Evolutionary conservation across 2,113 vertebrate species (phyloP), one percentile per base, ranked within the genome.

Genomic region (Sphyrna mokarran): DNA sequence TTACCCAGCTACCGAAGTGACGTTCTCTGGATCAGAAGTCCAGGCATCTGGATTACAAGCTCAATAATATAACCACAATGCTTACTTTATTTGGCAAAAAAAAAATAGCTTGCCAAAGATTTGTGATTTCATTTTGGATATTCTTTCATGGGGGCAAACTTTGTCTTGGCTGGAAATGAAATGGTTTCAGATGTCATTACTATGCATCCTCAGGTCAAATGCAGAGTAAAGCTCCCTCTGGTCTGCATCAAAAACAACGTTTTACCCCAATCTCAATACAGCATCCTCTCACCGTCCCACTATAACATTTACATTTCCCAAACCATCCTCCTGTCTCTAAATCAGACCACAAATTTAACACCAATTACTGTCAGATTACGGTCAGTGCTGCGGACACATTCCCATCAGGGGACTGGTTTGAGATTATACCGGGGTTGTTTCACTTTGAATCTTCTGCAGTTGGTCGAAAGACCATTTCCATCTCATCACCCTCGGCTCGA

Each of bases 351-450:
- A 8, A 69, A 69, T 94, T 70, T 68, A 94, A 94, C 37, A 43
- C 61, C 66, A 69, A 43, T 94, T 94, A 69, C 66, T 94, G 63
- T 94, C 63, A 94, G 63, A 90, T 90, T 61, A 90, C 29, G 63
- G 54, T 61, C 54, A 33, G 54, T 26, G 91, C 91, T 70, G n/a
- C 68, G 91, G 66, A 43, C 37, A 23, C 20, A 10, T 63, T 26
- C 22, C 91, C 66, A 68, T 22, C n/a, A 43, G 63, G 91, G 66
- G 43, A 26, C 43, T 94, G 91, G n/a, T 37, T 69, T 94, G 37
- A 40, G 63, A 68, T 23, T 68, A 63, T 40, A 22, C 40, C 26
- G n/a, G 68, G 26, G 66, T 94, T n/a, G 43, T 89, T 89, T 89
- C 87, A 90, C 87, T 90, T 90, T 58, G 37, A 69, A 70, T 37